Evolutionary conservation across 2,113 vertebrate species (phyloP).

Genomic region (Xenopus borealis): DNA sequence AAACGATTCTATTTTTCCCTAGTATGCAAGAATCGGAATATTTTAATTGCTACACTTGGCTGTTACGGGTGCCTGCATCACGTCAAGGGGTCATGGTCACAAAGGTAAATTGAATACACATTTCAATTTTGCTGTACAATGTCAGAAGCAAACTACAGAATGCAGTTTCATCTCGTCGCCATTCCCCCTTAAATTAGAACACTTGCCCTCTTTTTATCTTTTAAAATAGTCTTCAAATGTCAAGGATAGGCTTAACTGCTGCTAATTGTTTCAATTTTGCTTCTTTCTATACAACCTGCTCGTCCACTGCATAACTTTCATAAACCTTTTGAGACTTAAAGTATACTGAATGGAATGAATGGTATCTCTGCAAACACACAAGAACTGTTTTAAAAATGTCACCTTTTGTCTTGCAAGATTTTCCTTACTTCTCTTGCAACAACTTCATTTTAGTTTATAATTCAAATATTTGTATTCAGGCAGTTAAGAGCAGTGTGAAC

Average conservation of each 20-base stretch:
- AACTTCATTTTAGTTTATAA: no score
- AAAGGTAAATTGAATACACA: constrained; percentile 7
- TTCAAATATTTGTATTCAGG: no score
- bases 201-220: background rate
- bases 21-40: background rate
- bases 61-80: background rate
- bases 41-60: constrained; percentile 18
- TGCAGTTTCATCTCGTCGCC: background rate
- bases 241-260: constrained; percentile 10
- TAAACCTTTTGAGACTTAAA: no score
- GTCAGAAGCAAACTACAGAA: constrained; percentile 3
- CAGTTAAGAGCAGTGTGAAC: no score
- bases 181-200: background rate
- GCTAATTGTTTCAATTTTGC: background rate
- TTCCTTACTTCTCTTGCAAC: no score
- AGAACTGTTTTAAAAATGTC: no score
- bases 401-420: no score
- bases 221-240: background rate
- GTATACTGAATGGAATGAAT: no score
- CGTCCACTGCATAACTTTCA: no score
- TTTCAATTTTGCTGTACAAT: background rate
- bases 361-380: no score
- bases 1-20: no score
- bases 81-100: constrained; percentile 10
- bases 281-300: background rate